Percentiles rank a stretch among this genome's conserved stretches.
Evolutionary conservation across 2,113 vertebrate species (phyloP).

Genomic region (Nerophis lumbriciformis): DNA sequence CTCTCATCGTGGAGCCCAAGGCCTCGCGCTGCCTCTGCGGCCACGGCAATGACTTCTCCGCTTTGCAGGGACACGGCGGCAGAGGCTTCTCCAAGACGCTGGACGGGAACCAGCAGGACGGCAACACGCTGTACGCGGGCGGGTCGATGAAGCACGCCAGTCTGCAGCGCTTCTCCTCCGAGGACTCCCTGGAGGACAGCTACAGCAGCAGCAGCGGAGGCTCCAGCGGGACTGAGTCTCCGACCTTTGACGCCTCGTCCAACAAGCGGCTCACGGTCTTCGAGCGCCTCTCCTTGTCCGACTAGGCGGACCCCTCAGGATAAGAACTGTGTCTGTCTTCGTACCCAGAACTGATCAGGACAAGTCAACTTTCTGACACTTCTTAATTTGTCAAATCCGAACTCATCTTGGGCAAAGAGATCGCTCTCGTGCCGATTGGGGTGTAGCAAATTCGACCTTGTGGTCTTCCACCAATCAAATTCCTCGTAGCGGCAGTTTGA

Average conservation of each 20-base stretch:
- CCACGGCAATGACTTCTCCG: conserved; percentile 58
- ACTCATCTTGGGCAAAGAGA: conserved; percentile 50
- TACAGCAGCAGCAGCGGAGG: conserved; percentile 83
- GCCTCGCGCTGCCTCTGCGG: conserved; percentile 72
- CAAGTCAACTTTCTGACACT: conserved; percentile 47
- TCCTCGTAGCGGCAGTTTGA: conserved; percentile 28
- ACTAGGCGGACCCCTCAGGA: conserved; percentile 52
- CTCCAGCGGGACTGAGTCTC: conserved; percentile 81
- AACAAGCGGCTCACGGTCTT: conserved; percentile 80
- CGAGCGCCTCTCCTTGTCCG: conserved; percentile 82
- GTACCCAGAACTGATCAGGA: conserved; percentile 43
- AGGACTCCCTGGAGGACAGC: conserved; percentile 85
- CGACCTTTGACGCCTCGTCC: conserved; percentile 73
- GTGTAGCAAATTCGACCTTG: conserved; percentile 49
- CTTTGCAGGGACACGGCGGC: conserved; percentile 38
- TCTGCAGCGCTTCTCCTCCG: conserved; percentile 79
- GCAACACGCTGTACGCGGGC: conserved; percentile 21
- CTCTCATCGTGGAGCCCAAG: conserved; percentile 60
- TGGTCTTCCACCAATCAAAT: conserved; percentile 52
- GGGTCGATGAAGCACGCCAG: conserved; percentile 37
- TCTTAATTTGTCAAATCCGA: conserved; percentile 56
- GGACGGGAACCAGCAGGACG: conserved; percentile 42
- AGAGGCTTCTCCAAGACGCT: conserved; percentile 38
- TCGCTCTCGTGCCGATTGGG: not conserved
- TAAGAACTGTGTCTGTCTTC: conserved; percentile 26